Percentiles rank a stretch among this genome's conserved stretches.
Conservation (phyloP, 2,888 invertebrate species). For the Megalurothrips usitatus region DNA sequence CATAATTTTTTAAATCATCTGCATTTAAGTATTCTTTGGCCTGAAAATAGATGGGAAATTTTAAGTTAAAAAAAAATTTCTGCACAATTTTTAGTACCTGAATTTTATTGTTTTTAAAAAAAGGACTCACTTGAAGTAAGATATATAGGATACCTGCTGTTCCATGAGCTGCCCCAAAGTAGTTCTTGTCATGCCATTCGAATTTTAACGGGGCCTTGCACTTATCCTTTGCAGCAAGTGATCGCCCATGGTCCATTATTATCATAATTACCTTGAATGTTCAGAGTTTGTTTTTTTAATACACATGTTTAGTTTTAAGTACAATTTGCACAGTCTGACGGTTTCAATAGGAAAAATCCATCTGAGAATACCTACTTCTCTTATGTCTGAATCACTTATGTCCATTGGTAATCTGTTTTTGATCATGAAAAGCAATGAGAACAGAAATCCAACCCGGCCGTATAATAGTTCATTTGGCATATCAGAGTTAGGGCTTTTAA, state of each 20-base stretch:
- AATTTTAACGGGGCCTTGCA: conserved; percentile 67
- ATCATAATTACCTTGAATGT: conserved; percentile 56
- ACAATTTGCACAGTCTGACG: conserved; percentile 30
- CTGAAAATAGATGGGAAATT: conserved; percentile 43
- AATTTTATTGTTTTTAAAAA: neutral
- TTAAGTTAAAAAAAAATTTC: neutral
- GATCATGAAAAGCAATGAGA: conserved; percentile 69
- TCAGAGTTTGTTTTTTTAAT: too few species aligned
- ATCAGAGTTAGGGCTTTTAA: conserved; percentile 51
- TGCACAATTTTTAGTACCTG: neutral
- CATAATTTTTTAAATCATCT: conserved; percentile 53
- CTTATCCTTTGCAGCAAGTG: conserved; percentile 53
- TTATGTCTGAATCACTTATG: conserved; percentile 56
- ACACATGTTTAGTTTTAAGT: conserved; percentile 20
- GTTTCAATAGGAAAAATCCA: conserved; percentile 1
- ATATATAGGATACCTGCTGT: conserved; percentile 77
- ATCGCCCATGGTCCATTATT: conserved; percentile 61
- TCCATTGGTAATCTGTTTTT: conserved; percentile 57
- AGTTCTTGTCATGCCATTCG: conserved; percentile 81
- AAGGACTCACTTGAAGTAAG: conserved; percentile 62
- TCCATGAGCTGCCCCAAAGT: conserved; percentile 88
- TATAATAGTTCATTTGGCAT: conserved; percentile 79
- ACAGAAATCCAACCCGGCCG: conserved; percentile 79
- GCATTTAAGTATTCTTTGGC: conserved; percentile 54
- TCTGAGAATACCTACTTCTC: conserved; percentile 49